Percentiles rank a stretch among this genome's conserved stretches.
Conservation (phyloP, 2,797 vertebrate genomes). For the Triplophysa bombifrons region DNA sequence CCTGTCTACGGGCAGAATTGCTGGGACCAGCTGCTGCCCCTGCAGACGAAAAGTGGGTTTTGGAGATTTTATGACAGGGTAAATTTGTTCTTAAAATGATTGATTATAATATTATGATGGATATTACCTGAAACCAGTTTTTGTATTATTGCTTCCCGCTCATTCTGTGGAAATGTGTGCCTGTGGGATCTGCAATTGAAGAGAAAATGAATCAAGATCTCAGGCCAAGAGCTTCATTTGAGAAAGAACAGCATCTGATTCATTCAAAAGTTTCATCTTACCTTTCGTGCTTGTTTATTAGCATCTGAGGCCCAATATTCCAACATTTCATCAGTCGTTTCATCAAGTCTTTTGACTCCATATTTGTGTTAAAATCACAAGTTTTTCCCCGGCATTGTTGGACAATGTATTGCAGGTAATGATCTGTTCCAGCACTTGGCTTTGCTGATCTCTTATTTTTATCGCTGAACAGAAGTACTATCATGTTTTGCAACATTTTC, state of each 20-base stretch:
- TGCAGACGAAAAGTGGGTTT: background rate
- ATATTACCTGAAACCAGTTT: background rate
- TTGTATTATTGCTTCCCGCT: background rate
- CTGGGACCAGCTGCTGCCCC: background rate
- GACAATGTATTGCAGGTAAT: background rate
- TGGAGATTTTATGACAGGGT: background rate
- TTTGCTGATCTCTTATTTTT: background rate
- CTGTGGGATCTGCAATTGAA: background rate
- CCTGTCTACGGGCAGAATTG: background rate
- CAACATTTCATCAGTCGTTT: background rate
- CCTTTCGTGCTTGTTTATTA: background rate
- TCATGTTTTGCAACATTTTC: background rate
- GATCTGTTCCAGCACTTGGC: background rate
- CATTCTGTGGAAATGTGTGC: background rate
- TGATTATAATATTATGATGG: too few species aligned
- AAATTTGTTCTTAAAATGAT: too few species aligned
- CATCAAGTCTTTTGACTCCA: background rate
- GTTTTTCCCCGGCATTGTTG: background rate
- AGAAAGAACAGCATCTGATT: background rate
- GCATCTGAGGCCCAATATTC: background rate
- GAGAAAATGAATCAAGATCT: background rate
- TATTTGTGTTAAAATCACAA: background rate
- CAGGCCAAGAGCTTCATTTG: background rate
- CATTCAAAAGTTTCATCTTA: background rate
- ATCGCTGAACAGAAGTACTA: background rate